Evolutionary conservation across 2,888 invertebrate genomes (phyloP).

Genomic region (Nasonia oneida): DNA sequence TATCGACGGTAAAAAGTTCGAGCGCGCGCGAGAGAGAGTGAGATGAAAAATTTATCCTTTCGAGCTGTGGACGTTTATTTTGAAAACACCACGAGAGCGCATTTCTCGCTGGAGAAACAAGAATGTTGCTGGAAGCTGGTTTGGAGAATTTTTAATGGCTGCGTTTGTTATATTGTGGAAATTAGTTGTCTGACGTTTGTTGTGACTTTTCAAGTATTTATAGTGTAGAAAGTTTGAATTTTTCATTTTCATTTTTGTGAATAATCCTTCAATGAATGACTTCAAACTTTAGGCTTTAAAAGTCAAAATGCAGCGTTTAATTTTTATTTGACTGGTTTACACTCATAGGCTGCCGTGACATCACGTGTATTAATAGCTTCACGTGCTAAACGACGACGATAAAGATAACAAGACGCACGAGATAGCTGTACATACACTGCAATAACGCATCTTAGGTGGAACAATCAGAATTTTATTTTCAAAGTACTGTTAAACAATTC

Average conservation of each 20-base stretch:
- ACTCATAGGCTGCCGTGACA: conserved; percentile 13
- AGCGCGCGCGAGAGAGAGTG: not conserved
- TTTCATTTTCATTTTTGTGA: not conserved
- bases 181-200: not conserved
- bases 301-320: not conserved
- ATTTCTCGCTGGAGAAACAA: not conserved
- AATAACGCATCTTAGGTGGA: not conserved
- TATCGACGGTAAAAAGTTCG: conserved; percentile 26
- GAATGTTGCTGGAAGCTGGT: not conserved
- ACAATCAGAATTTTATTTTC: not conserved
- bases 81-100: not conserved
- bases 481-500: no score
- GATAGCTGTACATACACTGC: not conserved
- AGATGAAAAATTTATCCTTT: conserved; percentile 11
- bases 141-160: not conserved
- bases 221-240: not conserved
- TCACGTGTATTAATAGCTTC: conserved; percentile 42
- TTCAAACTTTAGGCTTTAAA: not conserved
- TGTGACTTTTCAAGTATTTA: no score
- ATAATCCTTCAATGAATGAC: not conserved
- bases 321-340: conserved; percentile 11
- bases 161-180: not conserved
- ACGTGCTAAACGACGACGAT: not conserved
- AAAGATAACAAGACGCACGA: conserved; percentile 37
- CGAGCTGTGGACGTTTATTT: not conserved